Evolutionary conservation across 2,113 vertebrate genomes (phyloP), one percentile per base, ranked within the genome.

Genomic region (Pseudopipra pipra): DNA sequence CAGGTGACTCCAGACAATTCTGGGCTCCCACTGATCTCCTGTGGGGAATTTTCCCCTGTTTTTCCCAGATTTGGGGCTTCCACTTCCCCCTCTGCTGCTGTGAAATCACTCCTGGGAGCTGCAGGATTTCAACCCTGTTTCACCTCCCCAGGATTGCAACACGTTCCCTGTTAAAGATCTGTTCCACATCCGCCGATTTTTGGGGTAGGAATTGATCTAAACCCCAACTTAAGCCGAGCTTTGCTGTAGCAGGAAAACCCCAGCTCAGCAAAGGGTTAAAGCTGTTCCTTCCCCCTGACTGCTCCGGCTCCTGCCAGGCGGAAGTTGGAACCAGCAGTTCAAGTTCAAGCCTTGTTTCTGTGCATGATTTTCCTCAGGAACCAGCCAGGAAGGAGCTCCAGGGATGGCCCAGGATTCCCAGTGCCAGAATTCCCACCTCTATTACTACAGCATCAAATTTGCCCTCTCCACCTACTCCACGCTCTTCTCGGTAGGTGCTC

Each of bases 361-460:
- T 54, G 51, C 68, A 6, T 39, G 74, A 8, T 12, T 28, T 28
- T 31, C 11, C 31, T 56, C 54, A 33, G 54, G 30, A 33, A 21
- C n/a, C n/a, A 9, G 10, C 20, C 23, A 4, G 61, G 25, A 62
- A 62, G 3, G 11, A 47, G 46, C 68, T 21, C 3, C n/a, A 1
- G 19, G 52, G 54, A 97, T 97, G 96, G 35, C 88, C 17, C 75
- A 3, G 27, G 21, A 6, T 22, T 58, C 91, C 18, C 8, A 31
- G 56, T 71, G 98, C 86, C 98, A 93, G 56, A 98, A 98, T 80
- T 98, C 95, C 93, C 98, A 93, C 91, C 90, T 96, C 94, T 98
- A 97, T 93, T 99, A 99, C 96, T 99, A 98, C 96, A 97, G 98
- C 96, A 95, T 98, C 95, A 99, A 99, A 94, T 99, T 99, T 61